Percentiles rank a stretch among this genome's conserved stretches.
These are phyloP conservation scores for Henricia sp. DNA, from an alignment of 53 echinoderm and acorn worm genomes.

Conservation along the genomic window DNA sequence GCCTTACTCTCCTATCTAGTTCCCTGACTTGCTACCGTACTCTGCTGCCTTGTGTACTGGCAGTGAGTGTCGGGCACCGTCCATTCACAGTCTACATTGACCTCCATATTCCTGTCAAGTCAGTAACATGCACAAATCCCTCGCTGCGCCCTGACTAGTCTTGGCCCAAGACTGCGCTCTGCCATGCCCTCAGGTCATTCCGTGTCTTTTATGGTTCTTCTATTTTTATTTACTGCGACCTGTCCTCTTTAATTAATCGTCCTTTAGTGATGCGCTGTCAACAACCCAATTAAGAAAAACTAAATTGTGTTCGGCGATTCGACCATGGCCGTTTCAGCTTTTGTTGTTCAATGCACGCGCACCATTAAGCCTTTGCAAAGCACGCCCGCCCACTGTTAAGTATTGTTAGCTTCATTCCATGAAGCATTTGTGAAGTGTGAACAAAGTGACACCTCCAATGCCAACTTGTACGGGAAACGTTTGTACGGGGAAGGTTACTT, in stretches of 20 bases:
- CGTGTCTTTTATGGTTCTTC: neutral
- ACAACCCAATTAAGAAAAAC: slow-evolving; percentile 33
- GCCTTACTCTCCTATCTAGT: too few species aligned
- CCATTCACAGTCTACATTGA: too few species aligned
- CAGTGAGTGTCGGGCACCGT: too few species aligned
- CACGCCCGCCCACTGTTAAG: slow-evolving; percentile 25
- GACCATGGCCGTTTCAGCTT: neutral
- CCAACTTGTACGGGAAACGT: too few species aligned
- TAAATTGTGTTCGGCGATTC: slow-evolving; percentile 15
- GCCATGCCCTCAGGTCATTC: too few species aligned
- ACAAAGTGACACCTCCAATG: slow-evolving; percentile 8
- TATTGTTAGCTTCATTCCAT: slow-evolving; percentile 35
- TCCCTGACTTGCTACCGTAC: too few species aligned
- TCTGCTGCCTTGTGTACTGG: too few species aligned
- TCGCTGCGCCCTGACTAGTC: too few species aligned
- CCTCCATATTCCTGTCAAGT: too few species aligned
- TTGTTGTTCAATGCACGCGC: neutral
- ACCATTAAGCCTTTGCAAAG: slow-evolving; percentile 12
- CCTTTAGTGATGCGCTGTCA: neutral
- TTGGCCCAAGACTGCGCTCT: too few species aligned
- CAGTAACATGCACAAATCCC: too few species aligned
- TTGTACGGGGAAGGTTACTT: too few species aligned
- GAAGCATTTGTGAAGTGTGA: slow-evolving; percentile 33
- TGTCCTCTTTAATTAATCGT: slow-evolving; percentile 45
- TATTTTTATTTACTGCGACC: neutral